These are phyloP conservation scores for Oikopleura albicans DNA, from an alignment of 23 tunicate genomes.

Conservation along the genomic window DNA sequence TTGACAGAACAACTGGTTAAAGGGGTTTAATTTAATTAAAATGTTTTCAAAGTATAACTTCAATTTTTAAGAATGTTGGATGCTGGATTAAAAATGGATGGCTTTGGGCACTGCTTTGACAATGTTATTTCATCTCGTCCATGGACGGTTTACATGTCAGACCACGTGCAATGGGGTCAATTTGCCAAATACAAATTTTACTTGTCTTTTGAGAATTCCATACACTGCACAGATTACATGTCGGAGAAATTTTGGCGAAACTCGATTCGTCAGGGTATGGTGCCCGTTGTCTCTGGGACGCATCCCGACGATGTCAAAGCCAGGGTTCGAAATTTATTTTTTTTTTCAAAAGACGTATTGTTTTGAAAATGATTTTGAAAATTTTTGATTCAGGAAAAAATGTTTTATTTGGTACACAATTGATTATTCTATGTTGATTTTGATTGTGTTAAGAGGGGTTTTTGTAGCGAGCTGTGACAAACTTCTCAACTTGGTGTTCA, in stretches of 20 bases:
- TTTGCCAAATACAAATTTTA: conserved; percentile 10
- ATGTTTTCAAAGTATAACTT: too few species aligned
- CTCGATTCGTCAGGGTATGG: neutral
- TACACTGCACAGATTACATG: conserved; percentile 10
- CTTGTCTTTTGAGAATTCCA: neutral
- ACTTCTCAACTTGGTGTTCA: too few species aligned
- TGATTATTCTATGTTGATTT: too few species aligned
- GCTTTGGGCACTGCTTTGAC: conserved; percentile 2
- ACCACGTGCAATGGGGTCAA: neutral
- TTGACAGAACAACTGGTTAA: too few species aligned
- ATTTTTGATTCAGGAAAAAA: too few species aligned
- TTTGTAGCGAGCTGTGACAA: too few species aligned
- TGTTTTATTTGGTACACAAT: too few species aligned
- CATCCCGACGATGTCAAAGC: neutral
- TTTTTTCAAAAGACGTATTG: too few species aligned
- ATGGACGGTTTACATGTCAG: neutral
- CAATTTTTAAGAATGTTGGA: neutral
- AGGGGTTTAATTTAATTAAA: too few species aligned
- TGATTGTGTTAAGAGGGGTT: too few species aligned
- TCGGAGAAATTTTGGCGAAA: conserved; percentile 17
- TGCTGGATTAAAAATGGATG: neutral
- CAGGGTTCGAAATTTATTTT: too few species aligned
- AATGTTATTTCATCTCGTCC: neutral
- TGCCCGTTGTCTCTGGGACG: neutral
- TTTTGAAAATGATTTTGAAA: too few species aligned